These are phyloP conservation scores for Argyresthia goedartella DNA, from an alignment of 2,888 invertebrate genomes.

Conservation along the genomic window DNA sequence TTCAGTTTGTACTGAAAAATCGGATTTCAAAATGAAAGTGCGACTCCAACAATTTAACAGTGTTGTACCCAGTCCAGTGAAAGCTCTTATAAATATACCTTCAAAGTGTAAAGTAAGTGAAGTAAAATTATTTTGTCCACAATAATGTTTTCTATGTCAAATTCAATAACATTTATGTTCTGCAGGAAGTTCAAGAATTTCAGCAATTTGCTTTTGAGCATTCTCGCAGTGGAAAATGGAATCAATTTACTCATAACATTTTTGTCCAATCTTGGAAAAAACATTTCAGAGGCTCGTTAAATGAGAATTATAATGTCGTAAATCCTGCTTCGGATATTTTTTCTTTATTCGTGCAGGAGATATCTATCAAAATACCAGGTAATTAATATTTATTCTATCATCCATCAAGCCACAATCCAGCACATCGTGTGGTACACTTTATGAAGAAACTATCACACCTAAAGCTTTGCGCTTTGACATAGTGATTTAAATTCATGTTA, in stretches of 20 bases:
- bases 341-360: constrained; percentile 26
- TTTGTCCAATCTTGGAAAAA: constrained; percentile 58
- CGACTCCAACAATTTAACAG: constrained; percentile 29
- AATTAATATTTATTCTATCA: constrained; percentile 1
- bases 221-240: constrained; percentile 71
- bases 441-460: not conserved
- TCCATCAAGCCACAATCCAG: not conserved
- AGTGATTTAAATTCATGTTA: not conserved
- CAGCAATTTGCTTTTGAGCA: constrained; percentile 61
- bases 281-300: constrained; percentile 19
- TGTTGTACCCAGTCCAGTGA: constrained; percentile 39
- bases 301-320: constrained; percentile 9
- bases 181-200: constrained; percentile 66
- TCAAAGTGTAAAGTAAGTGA: constrained; percentile 42
- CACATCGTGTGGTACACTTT: too few relatives aligned
- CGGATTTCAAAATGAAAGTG: constrained; percentile 11
- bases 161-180: constrained; percentile 4
- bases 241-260: constrained; percentile 64
- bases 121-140: not conserved
- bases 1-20: too few relatives aligned
- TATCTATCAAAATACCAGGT: constrained; percentile 36
- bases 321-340: constrained; percentile 7
- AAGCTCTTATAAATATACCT: constrained; percentile 41
- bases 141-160: not conserved
- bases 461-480: too few relatives aligned